phyloP scores from a whole-genome alignment of 2,113 vertebrate species.

The Hyla sarda region DNA sequence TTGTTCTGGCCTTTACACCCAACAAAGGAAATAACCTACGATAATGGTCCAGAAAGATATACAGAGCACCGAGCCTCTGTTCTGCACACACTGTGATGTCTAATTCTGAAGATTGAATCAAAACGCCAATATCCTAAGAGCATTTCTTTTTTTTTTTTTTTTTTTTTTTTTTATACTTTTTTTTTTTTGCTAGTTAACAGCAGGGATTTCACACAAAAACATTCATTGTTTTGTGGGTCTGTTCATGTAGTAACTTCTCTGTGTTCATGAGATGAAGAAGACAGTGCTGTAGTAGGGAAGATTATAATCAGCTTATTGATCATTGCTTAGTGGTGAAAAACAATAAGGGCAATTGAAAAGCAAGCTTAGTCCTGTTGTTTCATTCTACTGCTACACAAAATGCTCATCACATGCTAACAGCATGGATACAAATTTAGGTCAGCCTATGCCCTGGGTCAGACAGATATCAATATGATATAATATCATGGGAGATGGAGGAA shows the following conservation, averaged over 20 bases:
- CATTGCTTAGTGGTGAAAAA: slow-evolving; percentile 16
- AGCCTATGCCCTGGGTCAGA: neutral
- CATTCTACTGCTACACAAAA: neutral
- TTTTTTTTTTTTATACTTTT: too few species aligned
- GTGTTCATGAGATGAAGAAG: slow-evolving; percentile 4
- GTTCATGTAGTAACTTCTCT: slow-evolving; percentile 4
- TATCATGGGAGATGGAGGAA: neutral
- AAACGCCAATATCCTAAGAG: slow-evolving; percentile 47
- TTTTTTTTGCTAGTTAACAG: neutral
- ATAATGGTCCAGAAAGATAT: slow-evolving; percentile 53
- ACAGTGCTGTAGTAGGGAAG: slow-evolving; percentile 9
- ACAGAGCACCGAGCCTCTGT: slow-evolving; percentile 34
- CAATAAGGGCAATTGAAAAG: slow-evolving; percentile 14
- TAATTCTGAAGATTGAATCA: slow-evolving; percentile 53
- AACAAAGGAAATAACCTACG: slow-evolving; percentile 53
- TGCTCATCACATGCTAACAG: neutral
- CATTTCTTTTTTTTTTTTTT: slow-evolving; percentile 11
- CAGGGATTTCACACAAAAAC: slow-evolving; percentile 32
- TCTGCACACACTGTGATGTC: slow-evolving; percentile 41
- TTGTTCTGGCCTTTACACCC: slow-evolving; percentile 55
- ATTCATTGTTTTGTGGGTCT: slow-evolving; percentile 33
- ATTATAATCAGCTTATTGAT: slow-evolving; percentile 31
- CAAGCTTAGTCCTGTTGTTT: neutral
- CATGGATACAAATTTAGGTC: neutral
- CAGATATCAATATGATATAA: slow-evolving; percentile 4